Base-by-base conservation (phyloP, 2,888 invertebrate species). In the Leptothorax acervorum region DNA sequence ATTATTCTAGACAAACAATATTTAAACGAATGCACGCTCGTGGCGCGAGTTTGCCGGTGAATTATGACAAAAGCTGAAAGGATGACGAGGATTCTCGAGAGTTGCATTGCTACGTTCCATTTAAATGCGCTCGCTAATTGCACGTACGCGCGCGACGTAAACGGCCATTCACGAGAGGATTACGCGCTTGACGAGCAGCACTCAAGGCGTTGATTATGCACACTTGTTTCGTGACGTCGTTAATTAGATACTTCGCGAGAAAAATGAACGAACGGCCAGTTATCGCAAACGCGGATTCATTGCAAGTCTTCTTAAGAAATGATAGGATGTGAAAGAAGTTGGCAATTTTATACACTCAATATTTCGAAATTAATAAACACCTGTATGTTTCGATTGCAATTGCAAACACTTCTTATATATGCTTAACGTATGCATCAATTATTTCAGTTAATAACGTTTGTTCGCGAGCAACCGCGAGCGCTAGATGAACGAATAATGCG, bases 121-220 rank as follows among this genome's bases (percentile, higher is more conserved):
- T 90, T 90, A 90, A 89, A 89, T 89, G 85, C 85, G 84, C 83
- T 85, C 89, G 84, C 82, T 90, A 90, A 90, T 90, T 89, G 90
- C 90, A 84, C 85, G 83, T 88, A 87, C 90, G 86, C 87, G 86
- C 86, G 71, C 82, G 65, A 83, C 85, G 84, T 86, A 87, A 90
- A 89, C 83, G 85, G 83, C 87, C 84, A 90, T 90, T 90, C 87
- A 89, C 48, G 51, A 48, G 70, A 85, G 87, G 88, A 85, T 86
- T 90, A 90, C 84, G 85, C 87, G 83, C 78, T 70, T 84, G 73
- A 89, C 86, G 84, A 88, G 88, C 31, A 70, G 45, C 84, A 85
- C 87, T 90, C 82, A 85, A 85, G 85, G 51, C 88, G 86, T 88
- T 90, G 88, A 90, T 90, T 90, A 90, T 90, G 85, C 86, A 83